Percentiles rank a stretch among this genome's conserved stretches.
phyloP scores from a whole-genome alignment of 1,140 invertebrate genomes.

The Galleria mellonella region DNA sequence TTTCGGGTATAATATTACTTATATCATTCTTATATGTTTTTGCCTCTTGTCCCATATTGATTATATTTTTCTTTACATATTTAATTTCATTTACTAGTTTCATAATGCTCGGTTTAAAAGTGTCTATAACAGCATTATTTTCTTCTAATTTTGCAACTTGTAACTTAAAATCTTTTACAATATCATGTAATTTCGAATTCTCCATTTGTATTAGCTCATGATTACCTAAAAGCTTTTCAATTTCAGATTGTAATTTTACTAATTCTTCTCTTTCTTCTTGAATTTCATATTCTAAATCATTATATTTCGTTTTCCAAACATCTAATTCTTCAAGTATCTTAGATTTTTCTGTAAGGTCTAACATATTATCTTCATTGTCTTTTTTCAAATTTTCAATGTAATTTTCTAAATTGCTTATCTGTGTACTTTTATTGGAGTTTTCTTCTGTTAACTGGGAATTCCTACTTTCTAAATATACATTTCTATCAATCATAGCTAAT shows the following conservation, averaged over 20 bases:
- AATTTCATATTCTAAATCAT: slow-evolving; percentile 50
- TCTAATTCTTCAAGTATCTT: slow-evolving; percentile 38
- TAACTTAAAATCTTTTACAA: slow-evolving; percentile 30
- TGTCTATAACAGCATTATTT: slow-evolving; percentile 15
- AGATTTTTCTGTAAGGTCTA: slow-evolving; percentile 13
- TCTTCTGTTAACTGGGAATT: slow-evolving; percentile 62
- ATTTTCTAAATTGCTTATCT: slow-evolving; percentile 52
- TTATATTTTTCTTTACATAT: slow-evolving; percentile 22
- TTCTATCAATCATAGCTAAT: slow-evolving; percentile 69
- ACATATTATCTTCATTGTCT: slow-evolving; percentile 22
- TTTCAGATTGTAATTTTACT: slow-evolving; percentile 60
- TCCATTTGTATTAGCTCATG: slow-evolving; percentile 48
- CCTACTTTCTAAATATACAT: slow-evolving; percentile 62
- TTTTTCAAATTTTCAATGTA: slow-evolving; percentile 36
- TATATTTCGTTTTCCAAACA: slow-evolving; percentile 53
- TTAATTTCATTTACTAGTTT: slow-evolving; percentile 21
- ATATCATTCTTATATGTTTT: slow-evolving; percentile 24
- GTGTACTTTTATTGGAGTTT: slow-evolving; percentile 55
- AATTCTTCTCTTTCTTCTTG: slow-evolving; percentile 68
- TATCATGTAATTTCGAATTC: slow-evolving; percentile 37
- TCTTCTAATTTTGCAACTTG: slow-evolving; percentile 29
- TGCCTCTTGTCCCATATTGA: slow-evolving; percentile 27
- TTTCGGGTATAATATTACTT: slow-evolving; percentile 14
- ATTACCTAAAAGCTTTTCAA: slow-evolving; percentile 60
- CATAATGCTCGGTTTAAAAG: slow-evolving; percentile 14